A percentile compares a stretch with the other conserved stretches of the same genome.
Evolutionary conservation across 2,797 vertebrate genomes (phyloP).

Genomic region (Epinephelus awoara): DNA sequence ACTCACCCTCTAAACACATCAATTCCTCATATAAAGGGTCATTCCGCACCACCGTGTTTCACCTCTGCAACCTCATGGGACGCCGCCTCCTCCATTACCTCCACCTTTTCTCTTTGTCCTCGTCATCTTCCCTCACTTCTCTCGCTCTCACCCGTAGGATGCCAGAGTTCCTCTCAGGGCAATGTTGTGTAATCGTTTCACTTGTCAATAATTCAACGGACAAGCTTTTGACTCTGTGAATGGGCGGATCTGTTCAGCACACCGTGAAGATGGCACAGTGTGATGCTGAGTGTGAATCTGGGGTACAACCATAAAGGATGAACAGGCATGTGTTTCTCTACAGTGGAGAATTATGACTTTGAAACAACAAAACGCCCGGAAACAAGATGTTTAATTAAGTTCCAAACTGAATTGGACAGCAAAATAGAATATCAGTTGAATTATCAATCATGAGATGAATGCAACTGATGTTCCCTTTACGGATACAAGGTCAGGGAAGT

Average conservation of each 20-base stretch:
- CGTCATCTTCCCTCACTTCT: not conserved
- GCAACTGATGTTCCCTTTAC: constrained; percentile 3
- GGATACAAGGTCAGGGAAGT: not conserved
- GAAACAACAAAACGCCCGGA: constrained; percentile 5
- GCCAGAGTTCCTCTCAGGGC: constrained; percentile 30
- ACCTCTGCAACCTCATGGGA: constrained; percentile 4
- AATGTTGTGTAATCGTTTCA: constrained; percentile 29
- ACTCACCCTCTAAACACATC: not conserved
- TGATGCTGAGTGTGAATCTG: not conserved
- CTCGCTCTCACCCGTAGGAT: not conserved
- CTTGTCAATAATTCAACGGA: constrained; percentile 62
- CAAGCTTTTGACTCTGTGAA: constrained; percentile 30
- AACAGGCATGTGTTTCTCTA: not conserved
- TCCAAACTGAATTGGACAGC: constrained; percentile 15
- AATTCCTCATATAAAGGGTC: not conserved
- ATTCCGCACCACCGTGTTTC: not conserved
- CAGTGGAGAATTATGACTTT: constrained; percentile 9
- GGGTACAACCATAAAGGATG: not conserved
- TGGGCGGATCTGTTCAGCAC: not conserved
- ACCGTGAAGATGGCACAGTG: not conserved
- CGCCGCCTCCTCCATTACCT: not conserved
- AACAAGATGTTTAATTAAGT: not conserved
- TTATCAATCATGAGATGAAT: constrained; percentile 46
- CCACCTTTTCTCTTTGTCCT: not conserved
- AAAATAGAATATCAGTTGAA: constrained; percentile 22